Conservation (phyloP, 2,888 invertebrate species). For the Eretmocerus hayati region DNA sequence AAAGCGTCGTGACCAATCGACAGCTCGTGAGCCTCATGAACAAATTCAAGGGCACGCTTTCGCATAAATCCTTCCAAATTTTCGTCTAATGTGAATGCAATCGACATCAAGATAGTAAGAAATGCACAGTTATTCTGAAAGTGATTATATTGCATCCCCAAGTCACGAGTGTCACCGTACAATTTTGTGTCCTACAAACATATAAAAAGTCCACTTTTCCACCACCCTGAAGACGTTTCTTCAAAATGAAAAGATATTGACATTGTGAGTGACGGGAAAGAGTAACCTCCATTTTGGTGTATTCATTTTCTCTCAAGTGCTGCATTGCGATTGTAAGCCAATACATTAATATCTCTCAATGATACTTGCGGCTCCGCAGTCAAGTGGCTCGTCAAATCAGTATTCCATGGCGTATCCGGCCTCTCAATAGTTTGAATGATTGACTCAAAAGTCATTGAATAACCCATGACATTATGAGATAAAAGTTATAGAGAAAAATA, state of each 20-base stretch:
- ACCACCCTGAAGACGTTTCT: slow-evolving; percentile 51
- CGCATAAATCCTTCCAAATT: slow-evolving; percentile 23
- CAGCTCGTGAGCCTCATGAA: slow-evolving; percentile 17
- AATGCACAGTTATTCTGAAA: slow-evolving; percentile 37
- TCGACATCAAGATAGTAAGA: slow-evolving; percentile 42
- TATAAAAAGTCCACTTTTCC: slow-evolving; percentile 37
- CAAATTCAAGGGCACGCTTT: slow-evolving; percentile 21
- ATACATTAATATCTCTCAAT: slow-evolving; percentile 75
- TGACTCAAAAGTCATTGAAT: no score
- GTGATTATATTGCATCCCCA: slow-evolving; percentile 26
- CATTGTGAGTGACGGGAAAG: slow-evolving; percentile 81
- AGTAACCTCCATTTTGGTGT: slow-evolving; percentile 88
- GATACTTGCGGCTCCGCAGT: slow-evolving; percentile 77
- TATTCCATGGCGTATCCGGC: slow-evolving; percentile 76
- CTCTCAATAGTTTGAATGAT: no score
- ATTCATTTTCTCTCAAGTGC: slow-evolving; percentile 91
- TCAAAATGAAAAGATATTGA: slow-evolving; percentile 92
- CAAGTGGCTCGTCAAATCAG: slow-evolving; percentile 65
- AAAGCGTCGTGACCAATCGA: slow-evolving; percentile 15
- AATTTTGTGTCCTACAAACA: slow-evolving; percentile 36
- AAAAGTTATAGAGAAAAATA: no score
- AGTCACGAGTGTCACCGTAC: slow-evolving; percentile 27
- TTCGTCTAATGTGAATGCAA: slow-evolving; percentile 29
- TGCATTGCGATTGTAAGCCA: slow-evolving; percentile 90
- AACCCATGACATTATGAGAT: no score